Evolutionary conservation across 2,113 vertebrate species (phyloP).

Genomic region (Paratilapia polleni): DNA sequence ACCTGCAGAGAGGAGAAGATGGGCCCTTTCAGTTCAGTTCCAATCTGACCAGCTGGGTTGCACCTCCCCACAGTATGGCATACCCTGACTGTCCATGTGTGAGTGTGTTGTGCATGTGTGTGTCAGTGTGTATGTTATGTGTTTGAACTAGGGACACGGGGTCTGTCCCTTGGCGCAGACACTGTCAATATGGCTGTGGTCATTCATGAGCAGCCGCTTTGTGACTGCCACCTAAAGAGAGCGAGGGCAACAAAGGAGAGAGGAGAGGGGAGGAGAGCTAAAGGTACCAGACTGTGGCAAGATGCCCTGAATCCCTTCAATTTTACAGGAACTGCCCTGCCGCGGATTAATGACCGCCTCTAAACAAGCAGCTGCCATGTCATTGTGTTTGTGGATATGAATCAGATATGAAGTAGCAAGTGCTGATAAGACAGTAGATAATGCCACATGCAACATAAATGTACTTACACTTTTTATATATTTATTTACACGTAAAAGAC

Average conservation of each 20-base stretch:
- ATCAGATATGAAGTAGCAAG: constrained; percentile 34
- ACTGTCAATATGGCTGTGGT: constrained; percentile 57
- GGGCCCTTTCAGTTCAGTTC: constrained; percentile 28
- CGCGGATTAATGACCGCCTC: constrained; percentile 67
- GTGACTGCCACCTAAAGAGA: constrained; percentile 18
- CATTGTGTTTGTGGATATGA: constrained; percentile 16
- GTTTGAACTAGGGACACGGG: constrained; percentile 52
- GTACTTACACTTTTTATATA: too few relatives aligned
- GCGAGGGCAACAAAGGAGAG: constrained; percentile 11
- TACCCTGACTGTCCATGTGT: constrained; percentile 7
- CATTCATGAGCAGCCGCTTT: constrained; percentile 55
- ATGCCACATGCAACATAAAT: constrained; percentile 10
- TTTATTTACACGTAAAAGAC: not conserved
- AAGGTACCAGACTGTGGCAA: constrained; percentile 56
- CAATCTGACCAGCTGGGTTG: constrained; percentile 66
- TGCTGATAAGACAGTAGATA: constrained; percentile 44
- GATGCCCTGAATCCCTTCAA: constrained; percentile 48
- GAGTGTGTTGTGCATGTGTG: not conserved
- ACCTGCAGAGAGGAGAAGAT: constrained; percentile 42
- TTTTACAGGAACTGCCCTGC: constrained; percentile 52
- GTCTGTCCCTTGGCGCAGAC: constrained; percentile 49
- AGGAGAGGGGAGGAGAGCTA: constrained; percentile 26
- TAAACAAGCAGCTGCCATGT: constrained; percentile 47
- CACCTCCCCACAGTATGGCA: constrained; percentile 69
- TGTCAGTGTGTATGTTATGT: constrained; percentile 1